phyloP scores from a whole-genome alignment of 2,888 invertebrate species.

The Cephus sareptanus region DNA sequence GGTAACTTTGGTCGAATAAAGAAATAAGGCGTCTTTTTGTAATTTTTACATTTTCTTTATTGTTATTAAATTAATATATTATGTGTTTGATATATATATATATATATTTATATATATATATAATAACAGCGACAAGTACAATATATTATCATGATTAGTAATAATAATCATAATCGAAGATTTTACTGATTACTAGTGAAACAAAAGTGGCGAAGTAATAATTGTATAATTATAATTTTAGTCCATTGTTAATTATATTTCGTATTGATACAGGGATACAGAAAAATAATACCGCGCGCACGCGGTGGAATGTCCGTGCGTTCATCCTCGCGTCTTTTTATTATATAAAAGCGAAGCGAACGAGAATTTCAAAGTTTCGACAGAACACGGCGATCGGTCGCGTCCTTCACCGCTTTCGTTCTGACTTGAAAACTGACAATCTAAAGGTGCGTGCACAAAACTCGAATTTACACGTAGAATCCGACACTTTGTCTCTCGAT shows the following conservation, averaged over 20 bases:
- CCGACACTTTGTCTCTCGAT: neutral
- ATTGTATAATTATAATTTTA: slow-evolving; percentile 36
- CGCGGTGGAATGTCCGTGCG: slow-evolving; percentile 57
- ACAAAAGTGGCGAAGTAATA: slow-evolving; percentile 52
- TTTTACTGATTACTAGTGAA: slow-evolving; percentile 55
- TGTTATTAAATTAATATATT: slow-evolving; percentile 63
- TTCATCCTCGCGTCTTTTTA: neutral
- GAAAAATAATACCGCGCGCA: slow-evolving; percentile 63
- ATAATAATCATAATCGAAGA: slow-evolving; percentile 60
- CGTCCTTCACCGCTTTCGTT: slow-evolving; percentile 33
- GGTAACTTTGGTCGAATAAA: neutral
- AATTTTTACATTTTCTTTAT: slow-evolving; percentile 54
- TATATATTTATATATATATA: slow-evolving; percentile 60
- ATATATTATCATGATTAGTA: slow-evolving; percentile 61
- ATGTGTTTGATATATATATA: slow-evolving; percentile 52
- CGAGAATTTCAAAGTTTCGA: neutral
- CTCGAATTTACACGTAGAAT: neutral
- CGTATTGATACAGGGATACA: slow-evolving; percentile 61
- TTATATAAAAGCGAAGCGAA: neutral
- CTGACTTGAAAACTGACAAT: slow-evolving; percentile 23
- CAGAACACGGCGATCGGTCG: neutral
- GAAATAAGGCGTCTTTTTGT: neutral
- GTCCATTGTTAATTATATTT: slow-evolving; percentile 39
- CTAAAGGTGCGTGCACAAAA: slow-evolving; percentile 1
- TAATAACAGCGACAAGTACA: slow-evolving; percentile 64